Evolutionary conservation across 1,140 invertebrate genomes (phyloP), one percentile per base, ranked within the genome.

Genomic region (Coboldia fuscipes): DNA sequence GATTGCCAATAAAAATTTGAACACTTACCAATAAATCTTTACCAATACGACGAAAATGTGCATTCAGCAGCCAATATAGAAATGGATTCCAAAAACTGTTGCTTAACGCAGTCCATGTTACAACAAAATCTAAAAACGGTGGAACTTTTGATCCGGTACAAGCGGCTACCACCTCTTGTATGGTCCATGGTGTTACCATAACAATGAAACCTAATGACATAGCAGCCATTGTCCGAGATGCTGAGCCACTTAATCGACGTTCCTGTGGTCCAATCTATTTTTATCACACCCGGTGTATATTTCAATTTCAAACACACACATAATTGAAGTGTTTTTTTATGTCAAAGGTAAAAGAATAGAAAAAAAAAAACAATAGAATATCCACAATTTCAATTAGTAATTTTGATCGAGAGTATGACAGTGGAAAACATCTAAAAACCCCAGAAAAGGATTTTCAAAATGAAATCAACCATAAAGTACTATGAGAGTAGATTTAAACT

Each of bases 31-130:
- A 56, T 18, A 84, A 49, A 41, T 80, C 75, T 37, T 68, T 66
- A 43, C 75, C 75, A 40, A 82, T 75, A 37, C 77, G 66, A 42
- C 79, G 63, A 55, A 85, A 83, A 45, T 83, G 74, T 48, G 77
- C 78, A 54, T 83, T 83, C 41, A 83, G 62, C 27, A 82, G 62
- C 80, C 80, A 83, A 51, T 82, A 85, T 34, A 85, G 69, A 48
- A 85, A 82, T 5, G 79, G 79, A 59, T 85, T 83, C 79, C 78
- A 83, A 48, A 83, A 75, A 52, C 77, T 81, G 52, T 82, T 80
- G 44, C 78, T 82, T n/a, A 83, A 56, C 3, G 79, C 76, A 37
- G 81, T 58, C 79, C 79, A 83, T 23, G 80, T 83, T 33, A 79
- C 76, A 14, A 81, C 56, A 47, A 85, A 85, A 50, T 83, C 79